Conservation (phyloP, 2,888 invertebrate species). For the Amorpha juglandis region DNA sequence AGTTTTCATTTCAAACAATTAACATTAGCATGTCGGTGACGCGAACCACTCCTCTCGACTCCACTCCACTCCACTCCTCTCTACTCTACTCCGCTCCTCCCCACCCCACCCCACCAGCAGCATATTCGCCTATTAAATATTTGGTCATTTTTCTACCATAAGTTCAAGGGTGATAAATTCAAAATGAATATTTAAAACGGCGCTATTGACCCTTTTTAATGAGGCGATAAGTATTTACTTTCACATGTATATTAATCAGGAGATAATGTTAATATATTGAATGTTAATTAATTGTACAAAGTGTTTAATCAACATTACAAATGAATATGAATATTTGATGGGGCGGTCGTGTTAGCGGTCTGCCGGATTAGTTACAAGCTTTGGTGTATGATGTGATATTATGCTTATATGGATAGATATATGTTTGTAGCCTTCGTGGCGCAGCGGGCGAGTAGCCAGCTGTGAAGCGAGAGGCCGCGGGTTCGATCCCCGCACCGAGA, state of each 20-base stretch:
- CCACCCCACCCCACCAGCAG: no score
- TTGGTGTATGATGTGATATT: not conserved
- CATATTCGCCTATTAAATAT: no score
- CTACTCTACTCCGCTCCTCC: no score
- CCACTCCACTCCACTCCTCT: no score
- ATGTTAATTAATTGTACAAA: constrained; percentile 14
- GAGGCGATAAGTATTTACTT: constrained; percentile 3
- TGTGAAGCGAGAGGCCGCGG: no score
- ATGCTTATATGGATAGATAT: not conserved
- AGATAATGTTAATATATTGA: constrained; percentile 4
- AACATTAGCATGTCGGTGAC: no score
- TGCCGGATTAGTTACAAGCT: constrained; percentile 1
- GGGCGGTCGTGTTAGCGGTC: constrained; percentile 6
- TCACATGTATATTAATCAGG: not conserved
- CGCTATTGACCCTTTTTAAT: not conserved
- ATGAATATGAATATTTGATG: constrained; percentile 19
- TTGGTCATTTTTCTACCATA: no score
- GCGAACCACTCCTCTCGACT: no score
- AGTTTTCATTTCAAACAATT: no score
- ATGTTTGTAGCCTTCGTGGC: no score
- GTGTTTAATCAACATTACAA: constrained; percentile 1
- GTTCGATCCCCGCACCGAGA: no score
- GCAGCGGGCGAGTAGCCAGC: no score
- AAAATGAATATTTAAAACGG: not conserved
- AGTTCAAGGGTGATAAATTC: not conserved